These are phyloP conservation scores for Xestia c-nigrum DNA, from an alignment of 2,888 invertebrate genomes.

Conservation along the genomic window DNA sequence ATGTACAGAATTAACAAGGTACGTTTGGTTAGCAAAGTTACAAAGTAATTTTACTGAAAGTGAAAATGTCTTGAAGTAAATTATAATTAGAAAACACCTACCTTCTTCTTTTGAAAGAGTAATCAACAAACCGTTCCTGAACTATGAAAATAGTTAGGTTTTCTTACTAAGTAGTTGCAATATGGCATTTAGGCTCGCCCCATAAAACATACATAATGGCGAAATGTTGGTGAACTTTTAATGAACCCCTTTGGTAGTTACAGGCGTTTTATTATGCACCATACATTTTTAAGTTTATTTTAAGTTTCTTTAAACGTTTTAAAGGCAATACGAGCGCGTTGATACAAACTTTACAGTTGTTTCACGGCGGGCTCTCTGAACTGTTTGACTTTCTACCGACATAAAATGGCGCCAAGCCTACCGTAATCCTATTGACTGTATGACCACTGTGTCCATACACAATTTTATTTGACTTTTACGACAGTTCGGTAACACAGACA, in stretches of 20 bases:
- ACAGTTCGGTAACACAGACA: slow-evolving; percentile 9
- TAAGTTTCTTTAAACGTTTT: background rate
- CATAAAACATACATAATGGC: background rate
- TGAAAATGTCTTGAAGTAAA: slow-evolving; percentile 43
- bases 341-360: background rate
- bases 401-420: background rate
- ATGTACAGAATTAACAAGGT: slow-evolving; percentile 39
- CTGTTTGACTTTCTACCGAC: slow-evolving; percentile 11
- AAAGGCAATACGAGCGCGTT: background rate
- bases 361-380: background rate
- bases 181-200: background rate
- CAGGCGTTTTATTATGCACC: background rate
- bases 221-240: background rate
- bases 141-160: background rate
- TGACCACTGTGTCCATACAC: slow-evolving; percentile 14
- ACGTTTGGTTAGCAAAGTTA: slow-evolving; percentile 32
- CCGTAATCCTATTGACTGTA: slow-evolving; percentile 18
- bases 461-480: slow-evolving; percentile 45
- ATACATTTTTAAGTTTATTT: background rate
- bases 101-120: background rate
- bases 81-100: slow-evolving; percentile 18
- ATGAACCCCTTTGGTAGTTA: background rate
- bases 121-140: background rate
- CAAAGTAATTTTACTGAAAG: slow-evolving; percentile 40
- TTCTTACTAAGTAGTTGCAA: no score